These are phyloP conservation scores for Tragelaphus strepsiceros DNA, from an alignment of 2,113 vertebrate genomes.

Conservation along the genomic window DNA sequence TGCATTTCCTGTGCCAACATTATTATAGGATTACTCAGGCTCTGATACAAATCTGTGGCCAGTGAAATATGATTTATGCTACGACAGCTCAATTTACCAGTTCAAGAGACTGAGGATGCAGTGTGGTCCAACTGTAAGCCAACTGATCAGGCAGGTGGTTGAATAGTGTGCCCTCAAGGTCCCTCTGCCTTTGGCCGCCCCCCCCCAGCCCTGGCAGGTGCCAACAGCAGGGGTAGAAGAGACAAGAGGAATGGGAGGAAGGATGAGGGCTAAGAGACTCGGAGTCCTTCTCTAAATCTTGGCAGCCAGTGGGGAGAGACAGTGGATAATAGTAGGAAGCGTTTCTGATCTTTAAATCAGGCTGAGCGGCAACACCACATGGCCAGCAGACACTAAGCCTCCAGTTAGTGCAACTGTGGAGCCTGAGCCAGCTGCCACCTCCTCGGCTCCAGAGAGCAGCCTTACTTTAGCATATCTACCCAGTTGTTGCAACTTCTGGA, in stretches of 20 bases:
- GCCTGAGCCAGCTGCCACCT: not conserved
- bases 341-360: not conserved
- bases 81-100: not conserved
- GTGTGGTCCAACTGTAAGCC: not conserved
- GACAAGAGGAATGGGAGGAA: not conserved
- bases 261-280: not conserved
- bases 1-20: not conserved
- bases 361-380: not conserved
- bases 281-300: not conserved
- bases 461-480: not conserved
- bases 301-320: not conserved
- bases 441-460: not conserved
- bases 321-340: not conserved
- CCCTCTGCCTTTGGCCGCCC: not conserved
- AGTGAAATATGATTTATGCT: not conserved
- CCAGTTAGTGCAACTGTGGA: not conserved
- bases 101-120: not conserved
- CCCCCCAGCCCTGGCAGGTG: not conserved
- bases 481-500: not conserved
- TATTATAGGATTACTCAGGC: not conserved
- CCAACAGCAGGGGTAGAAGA: not conserved
- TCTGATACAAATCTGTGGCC: not conserved
- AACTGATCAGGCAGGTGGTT: not conserved
- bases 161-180: not conserved
- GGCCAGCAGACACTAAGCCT: not conserved